phyloP scores from a whole-genome alignment of 2,797 vertebrate genomes.

The Gastrophryne carolinensis region DNA sequence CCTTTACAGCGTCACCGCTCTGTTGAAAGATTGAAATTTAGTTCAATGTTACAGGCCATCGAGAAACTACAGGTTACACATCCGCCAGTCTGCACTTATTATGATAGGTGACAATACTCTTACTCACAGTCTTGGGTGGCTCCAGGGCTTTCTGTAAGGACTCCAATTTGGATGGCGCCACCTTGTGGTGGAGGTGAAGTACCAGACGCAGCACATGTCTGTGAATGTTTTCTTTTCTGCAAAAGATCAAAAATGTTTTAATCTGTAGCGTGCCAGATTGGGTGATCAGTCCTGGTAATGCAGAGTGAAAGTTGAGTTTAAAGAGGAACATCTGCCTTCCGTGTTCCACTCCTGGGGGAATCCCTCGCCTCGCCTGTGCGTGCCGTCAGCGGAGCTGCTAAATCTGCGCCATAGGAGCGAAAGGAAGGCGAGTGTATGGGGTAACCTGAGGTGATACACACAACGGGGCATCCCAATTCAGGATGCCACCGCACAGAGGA shows the following conservation, averaged over 20 bases:
- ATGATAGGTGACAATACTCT: neutral
- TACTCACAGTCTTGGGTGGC: slow-evolving; percentile 87
- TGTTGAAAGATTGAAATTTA: slow-evolving; percentile 62
- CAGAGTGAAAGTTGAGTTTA: neutral
- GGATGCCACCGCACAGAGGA: no score
- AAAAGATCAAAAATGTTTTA: slow-evolving; percentile 19
- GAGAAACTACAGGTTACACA: neutral
- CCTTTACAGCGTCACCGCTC: slow-evolving; percentile 89
- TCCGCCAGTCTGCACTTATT: neutral
- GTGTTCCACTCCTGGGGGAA: neutral
- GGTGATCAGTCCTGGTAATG: neutral
- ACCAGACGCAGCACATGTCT: slow-evolving; percentile 86
- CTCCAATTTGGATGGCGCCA: slow-evolving; percentile 80
- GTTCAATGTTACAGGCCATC: neutral
- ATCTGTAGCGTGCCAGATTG: no score
- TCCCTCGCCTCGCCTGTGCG: neutral
- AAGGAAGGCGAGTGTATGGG: no score
- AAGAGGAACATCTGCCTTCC: neutral
- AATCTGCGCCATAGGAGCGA: no score
- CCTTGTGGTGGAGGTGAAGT: slow-evolving; percentile 91
- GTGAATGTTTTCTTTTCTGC: slow-evolving; percentile 96
- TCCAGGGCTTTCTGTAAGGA: slow-evolving; percentile 87
- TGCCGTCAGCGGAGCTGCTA: no score
- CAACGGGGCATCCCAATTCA: no score
- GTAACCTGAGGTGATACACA: no score